phyloP scores from a whole-genome alignment of 2,888 invertebrate genomes.

The Drosophila tripunctata region DNA sequence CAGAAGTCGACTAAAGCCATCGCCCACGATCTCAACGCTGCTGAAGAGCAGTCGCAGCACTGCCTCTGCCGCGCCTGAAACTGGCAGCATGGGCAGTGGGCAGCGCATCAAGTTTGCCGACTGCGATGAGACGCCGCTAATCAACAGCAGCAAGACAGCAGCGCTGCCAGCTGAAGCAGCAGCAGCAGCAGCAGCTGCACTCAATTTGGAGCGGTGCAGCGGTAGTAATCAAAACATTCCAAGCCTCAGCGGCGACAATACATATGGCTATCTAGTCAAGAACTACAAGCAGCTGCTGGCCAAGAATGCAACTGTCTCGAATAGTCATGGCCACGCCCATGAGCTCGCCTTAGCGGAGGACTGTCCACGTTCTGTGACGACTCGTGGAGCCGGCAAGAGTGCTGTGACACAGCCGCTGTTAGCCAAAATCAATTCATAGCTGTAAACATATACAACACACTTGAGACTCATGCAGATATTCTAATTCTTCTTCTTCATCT shows the following conservation, averaged over 20 bases:
- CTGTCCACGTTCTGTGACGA: slow-evolving; percentile 36
- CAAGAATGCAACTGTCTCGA: slow-evolving; percentile 60
- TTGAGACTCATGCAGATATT: slow-evolving; percentile 28
- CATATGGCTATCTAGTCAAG: slow-evolving; percentile 73
- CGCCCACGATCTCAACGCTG: slow-evolving; percentile 78
- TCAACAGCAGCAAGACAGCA: slow-evolving; percentile 29
- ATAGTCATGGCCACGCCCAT: slow-evolving; percentile 44
- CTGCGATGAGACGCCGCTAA: slow-evolving; percentile 56
- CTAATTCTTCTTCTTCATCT: too few relatives aligned
- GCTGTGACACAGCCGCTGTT: slow-evolving; percentile 82
- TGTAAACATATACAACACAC: slow-evolving; percentile 29
- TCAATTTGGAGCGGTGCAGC: slow-evolving; percentile 44
- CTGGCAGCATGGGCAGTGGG: slow-evolving; percentile 60
- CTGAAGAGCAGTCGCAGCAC: slow-evolving; percentile 49
- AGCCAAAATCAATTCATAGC: slow-evolving; percentile 81
- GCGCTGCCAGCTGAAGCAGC: slow-evolving; percentile 6
- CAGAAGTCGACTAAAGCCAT: slow-evolving; percentile 63
- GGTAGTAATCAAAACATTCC: slow-evolving; percentile 63
- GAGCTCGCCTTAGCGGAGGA: slow-evolving; percentile 45
- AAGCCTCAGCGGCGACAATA: slow-evolving; percentile 50
- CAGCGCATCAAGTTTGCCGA: slow-evolving; percentile 73
- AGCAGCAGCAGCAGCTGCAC: slow-evolving; percentile 6
- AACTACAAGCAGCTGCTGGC: slow-evolving; percentile 78
- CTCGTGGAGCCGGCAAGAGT: slow-evolving; percentile 36
- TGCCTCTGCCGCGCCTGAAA: slow-evolving; percentile 43